Percentiles rank a stretch among this genome's conserved stretches.
Evolutionary conservation across 37 sponge, comb jelly and placozoan genomes (phyloP).

Genomic region (Beroe forskalii): DNA sequence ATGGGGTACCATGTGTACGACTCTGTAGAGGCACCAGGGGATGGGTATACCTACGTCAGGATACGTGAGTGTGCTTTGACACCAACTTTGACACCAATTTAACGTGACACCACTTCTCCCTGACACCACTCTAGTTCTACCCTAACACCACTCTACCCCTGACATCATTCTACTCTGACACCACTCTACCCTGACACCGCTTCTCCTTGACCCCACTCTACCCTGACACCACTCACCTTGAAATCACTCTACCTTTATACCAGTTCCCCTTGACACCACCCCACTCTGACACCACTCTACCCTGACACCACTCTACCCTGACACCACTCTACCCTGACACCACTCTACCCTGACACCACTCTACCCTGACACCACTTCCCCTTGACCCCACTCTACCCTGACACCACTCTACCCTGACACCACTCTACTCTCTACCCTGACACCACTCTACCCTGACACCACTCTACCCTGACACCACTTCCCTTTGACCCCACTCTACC

Average conservation of each 20-base stretch:
- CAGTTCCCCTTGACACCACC: neutral
- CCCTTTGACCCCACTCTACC: neutral
- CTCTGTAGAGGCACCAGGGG: neutral
- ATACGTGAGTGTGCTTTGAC: slow-evolving; percentile 3
- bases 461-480: neutral
- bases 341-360: neutral
- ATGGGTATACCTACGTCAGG: slow-evolving; percentile 43
- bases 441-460: neutral
- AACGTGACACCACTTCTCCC: neutral
- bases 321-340: neutral
- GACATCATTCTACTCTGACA: neutral
- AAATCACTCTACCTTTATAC: neutral
- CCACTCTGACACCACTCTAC: neutral
- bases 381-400: neutral
- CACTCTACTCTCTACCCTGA: neutral
- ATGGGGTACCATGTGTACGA: slow-evolving; percentile 18
- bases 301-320: neutral
- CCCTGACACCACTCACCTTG: neutral
- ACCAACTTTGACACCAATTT: neutral
- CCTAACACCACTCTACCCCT: neutral
- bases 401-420: neutral
- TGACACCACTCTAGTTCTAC: neutral
- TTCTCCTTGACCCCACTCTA: neutral
- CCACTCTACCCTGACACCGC: neutral
- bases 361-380: neutral